phyloP scores from a whole-genome alignment of 1,140 invertebrate genomes.

The Brachionus angularis region DNA sequence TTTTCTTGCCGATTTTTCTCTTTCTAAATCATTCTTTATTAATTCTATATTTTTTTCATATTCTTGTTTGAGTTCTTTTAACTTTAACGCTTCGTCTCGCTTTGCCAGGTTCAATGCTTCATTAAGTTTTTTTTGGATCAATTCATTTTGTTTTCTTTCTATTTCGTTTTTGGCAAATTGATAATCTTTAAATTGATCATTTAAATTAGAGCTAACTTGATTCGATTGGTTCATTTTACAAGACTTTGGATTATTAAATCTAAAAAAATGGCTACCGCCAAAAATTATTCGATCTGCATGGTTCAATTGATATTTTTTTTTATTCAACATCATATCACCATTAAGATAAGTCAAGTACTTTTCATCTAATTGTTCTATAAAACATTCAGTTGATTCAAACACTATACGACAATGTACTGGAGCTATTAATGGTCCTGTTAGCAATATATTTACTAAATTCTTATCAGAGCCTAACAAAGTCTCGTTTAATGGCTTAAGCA shows the following conservation, averaged over 20 bases:
- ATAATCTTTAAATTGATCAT: slow-evolving; percentile 42
- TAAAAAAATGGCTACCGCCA: slow-evolving; percentile 56
- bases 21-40: slow-evolving; percentile 31
- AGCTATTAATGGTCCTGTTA: slow-evolving; percentile 66
- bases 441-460: slow-evolving; percentile 61
- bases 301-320: slow-evolving; percentile 14
- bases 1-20: slow-evolving; percentile 16
- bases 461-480: slow-evolving; percentile 57
- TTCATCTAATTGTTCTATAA: slow-evolving; percentile 4
- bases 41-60: slow-evolving; percentile 59
- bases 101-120: slow-evolving; percentile 1
- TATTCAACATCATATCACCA: slow-evolving; percentile 52
- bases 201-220: background rate
- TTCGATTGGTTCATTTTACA: background rate
- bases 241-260: slow-evolving; percentile 61
- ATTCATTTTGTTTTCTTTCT: slow-evolving; percentile 41
- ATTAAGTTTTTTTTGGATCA: slow-evolving; percentile 34
- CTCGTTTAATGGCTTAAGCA: slow-evolving; percentile 56
- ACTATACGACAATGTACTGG: slow-evolving; percentile 65
- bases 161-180: slow-evolving; percentile 42
- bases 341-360: slow-evolving; percentile 36
- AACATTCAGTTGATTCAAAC: slow-evolving; percentile 48
- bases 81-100: slow-evolving; percentile 59
- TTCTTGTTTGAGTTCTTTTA: slow-evolving; percentile 54
- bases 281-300: slow-evolving; percentile 50